Evolutionary conservation across 1,140 invertebrate genomes (phyloP), one percentile per base, ranked within the genome.

Genomic region (Brachystomella parvula): DNA sequence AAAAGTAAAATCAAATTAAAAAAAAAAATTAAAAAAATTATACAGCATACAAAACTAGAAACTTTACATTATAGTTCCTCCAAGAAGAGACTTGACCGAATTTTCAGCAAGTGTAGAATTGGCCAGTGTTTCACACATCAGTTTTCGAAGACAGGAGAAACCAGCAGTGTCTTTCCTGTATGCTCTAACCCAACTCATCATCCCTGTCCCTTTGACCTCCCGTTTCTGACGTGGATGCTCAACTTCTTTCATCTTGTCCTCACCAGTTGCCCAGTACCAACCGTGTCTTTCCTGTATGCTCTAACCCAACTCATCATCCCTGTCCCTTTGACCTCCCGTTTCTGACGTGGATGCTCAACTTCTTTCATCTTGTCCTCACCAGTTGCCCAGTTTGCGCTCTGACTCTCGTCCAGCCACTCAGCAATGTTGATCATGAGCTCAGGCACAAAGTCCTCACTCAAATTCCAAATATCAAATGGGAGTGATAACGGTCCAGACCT

Each of bases 101-200:
- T 47, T 26, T 26, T 61, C 64, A 19, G 64, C 68, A 19, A 66
- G 32, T n/a, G 63, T 30, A n/a, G 70, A 71, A 21, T 61, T 30
- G 21, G 66, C 70, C 1, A 71, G 47, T 9, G 70, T 71, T 44
- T 68, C 64, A 56, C 70, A 71, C 1, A 64, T 66, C 6, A 71
- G 29, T 53, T 71, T 68, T 47, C 70, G 1, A 44, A 71, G 24
- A 30, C 66, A 71, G n/a, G 68, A 63, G 29, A 63, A 68, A 24
- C 62, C 53, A 28, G 59, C 60, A 3, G 70, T 66, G 53, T 71
- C 70, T 35, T 68, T 68, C 35, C 61, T 53, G 26, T 68, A 71
- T 0, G 70, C 70, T 33, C 62, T 28, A 9, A 71, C 28, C 70
- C 70, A 71, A n/a, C 60, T 49, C n/a, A 28, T 29, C 0, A 71